A percentile compares a stretch with the other conserved stretches of the same genome.
These are phyloP conservation scores for Hepsetus odoe DNA, from an alignment of 2,113 vertebrate species.

Conservation along the genomic window DNA sequence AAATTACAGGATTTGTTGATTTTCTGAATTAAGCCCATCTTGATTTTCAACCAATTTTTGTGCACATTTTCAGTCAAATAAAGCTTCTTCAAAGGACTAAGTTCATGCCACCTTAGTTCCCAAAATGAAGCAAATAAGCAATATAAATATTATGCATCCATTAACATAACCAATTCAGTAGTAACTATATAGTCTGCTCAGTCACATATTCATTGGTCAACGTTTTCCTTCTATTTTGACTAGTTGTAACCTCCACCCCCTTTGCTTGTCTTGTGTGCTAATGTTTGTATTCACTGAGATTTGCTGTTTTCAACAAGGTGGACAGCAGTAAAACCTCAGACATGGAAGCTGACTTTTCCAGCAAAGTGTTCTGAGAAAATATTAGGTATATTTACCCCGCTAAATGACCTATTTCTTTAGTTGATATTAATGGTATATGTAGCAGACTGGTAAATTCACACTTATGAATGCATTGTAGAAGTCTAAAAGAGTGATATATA, in stretches of 20 bases:
- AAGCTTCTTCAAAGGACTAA: too few relatives aligned
- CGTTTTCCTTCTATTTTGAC: neutral
- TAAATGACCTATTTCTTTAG: conserved; percentile 20
- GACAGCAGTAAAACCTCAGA: conserved; percentile 17
- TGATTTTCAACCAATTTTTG: too few relatives aligned
- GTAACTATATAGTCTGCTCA: neutral
- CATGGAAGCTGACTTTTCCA: conserved; percentile 17
- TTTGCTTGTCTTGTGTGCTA: neutral
- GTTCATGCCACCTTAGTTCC: too few relatives aligned
- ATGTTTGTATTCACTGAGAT: conserved; percentile 4
- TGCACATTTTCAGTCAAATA: too few relatives aligned
- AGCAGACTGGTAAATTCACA: neutral
- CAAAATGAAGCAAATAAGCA: too few relatives aligned
- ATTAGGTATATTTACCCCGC: neutral
- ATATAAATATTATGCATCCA: too few relatives aligned
- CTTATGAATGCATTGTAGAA: neutral
- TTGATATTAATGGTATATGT: conserved; percentile 15
- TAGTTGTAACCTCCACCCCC: neutral
- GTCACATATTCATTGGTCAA: neutral
- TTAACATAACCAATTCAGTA: neutral
- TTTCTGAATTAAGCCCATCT: too few relatives aligned
- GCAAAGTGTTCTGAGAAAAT: neutral
- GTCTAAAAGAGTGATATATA: neutral
- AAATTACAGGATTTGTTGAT: too few relatives aligned
- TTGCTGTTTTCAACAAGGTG: conserved; percentile 15